Evolutionary conservation across 1,140 invertebrate species (phyloP), one percentile per base, ranked within the genome.

Genomic region (Ceratoteleas bidentatus): DNA sequence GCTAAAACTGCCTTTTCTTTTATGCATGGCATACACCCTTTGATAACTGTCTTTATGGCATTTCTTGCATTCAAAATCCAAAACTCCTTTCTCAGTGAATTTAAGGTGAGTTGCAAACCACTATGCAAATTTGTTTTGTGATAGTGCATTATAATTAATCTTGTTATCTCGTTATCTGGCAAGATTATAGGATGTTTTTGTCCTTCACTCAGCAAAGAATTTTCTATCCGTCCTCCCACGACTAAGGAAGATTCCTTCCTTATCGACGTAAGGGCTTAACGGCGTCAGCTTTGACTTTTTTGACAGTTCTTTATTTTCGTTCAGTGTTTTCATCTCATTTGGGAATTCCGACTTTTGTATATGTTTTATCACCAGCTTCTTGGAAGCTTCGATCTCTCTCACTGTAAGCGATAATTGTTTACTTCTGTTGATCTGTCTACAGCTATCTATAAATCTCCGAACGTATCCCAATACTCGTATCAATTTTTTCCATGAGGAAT

Each of bases 381-480:
- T 24, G 24, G 24, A 24, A 24, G 11, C 2, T 14, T n/a, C 45
- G 9, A 13, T 49, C 2, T 13, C 10, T 24, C 24, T 24, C 24
- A 24, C 24, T 24, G 24, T 24, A 24, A 24, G 24, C n/a, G 45
- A 49, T 8, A 40, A 40, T 40, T 40, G 11, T 40, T 40, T 40
- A 10, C 38, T 40, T 11, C 8, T 11, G 8, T 40, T 40, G 1
- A 24, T 24, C 24, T 24, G 1, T 24, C 24, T 24, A 24, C 24
- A 24, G 24, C 24, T 4, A 40, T 40, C 38, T 40, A 40, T 40
- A 49, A 49, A 49, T 14, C 45, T 49, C 9, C 3, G 13, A 6
- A 49, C n/a, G 45, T 49, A 49, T n/a, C 45, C 10, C 9, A 49
- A 49, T 6, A 49, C 45, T 49, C 45, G 45, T n/a, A 49, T 14